These are phyloP conservation scores for Poecilobothrus nobilitatus DNA, from an alignment of 2,888 invertebrate species.

Conservation along the genomic window DNA sequence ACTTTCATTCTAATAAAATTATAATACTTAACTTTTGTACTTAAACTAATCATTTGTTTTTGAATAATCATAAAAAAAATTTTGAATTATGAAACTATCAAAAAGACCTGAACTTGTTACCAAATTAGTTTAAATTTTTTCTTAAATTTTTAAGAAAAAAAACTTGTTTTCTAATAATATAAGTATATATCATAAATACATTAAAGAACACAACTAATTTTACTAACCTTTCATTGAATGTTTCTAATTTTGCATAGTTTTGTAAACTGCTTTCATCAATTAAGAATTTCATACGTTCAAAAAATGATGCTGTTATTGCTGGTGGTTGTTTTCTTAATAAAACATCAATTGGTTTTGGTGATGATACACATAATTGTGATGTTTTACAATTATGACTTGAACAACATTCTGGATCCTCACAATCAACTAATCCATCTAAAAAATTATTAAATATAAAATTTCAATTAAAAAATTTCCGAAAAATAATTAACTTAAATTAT, in stretches of 20 bases:
- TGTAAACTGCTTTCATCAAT: constrained; percentile 98
- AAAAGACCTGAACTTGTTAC: constrained; percentile 11
- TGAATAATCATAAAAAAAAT: constrained; percentile 13
- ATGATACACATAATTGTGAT: constrained; percentile 85
- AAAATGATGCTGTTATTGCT: constrained; percentile 94
- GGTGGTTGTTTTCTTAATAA: constrained; percentile 91
- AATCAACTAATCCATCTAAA: constrained; percentile 90
- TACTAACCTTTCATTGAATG: constrained; percentile 94
- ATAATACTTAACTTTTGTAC: too few species aligned
- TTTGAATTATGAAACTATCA: constrained; percentile 14
- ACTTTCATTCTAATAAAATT: too few species aligned
- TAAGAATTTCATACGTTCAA: constrained; percentile 95
- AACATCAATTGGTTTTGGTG: constrained; percentile 93
- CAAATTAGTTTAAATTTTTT: constrained; percentile 14
- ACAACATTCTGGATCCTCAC: constrained; percentile 98
- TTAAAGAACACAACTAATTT: constrained; percentile 17
- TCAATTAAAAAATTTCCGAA: neutral
- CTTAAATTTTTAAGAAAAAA: constrained; percentile 16
- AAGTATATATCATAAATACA: neutral
- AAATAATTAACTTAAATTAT: neutral
- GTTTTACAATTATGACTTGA: constrained; percentile 69
- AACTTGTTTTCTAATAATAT: neutral
- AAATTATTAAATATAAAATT: neutral
- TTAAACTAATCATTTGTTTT: constrained; percentile 18
- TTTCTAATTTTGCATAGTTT: constrained; percentile 90